These are phyloP conservation scores for Rhogogaster chlorosoma DNA, from an alignment of 2,888 invertebrate genomes.

Conservation along the genomic window DNA sequence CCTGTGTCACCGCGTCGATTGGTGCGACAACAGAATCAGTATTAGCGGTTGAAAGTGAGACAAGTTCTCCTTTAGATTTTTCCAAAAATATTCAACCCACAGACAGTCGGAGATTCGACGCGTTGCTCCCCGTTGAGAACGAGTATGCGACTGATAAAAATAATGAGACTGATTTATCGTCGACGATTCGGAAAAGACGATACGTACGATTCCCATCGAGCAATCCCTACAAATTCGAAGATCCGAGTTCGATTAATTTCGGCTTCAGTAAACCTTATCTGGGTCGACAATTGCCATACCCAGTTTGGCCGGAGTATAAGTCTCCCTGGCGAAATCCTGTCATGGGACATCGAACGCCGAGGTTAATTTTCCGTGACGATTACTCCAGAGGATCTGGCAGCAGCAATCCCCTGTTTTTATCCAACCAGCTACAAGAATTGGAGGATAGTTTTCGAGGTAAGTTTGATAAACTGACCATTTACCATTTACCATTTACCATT, in stretches of 20 bases:
- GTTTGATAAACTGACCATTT: not conserved
- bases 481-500: no score
- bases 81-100: constrained; percentile 1
- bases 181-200: constrained; percentile 61
- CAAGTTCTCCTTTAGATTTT: not conserved
- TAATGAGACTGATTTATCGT: constrained; percentile 29
- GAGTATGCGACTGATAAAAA: constrained; percentile 9
- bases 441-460: constrained; percentile 75
- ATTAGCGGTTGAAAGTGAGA: not conserved
- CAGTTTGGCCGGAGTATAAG: constrained; percentile 73
- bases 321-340: constrained; percentile 73
- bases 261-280: constrained; percentile 38
- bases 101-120: constrained; percentile 33
- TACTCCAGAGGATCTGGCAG: constrained; percentile 68
- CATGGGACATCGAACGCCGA: constrained; percentile 74
- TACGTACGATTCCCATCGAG: constrained; percentile 70
- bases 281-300: constrained; percentile 57
- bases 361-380: constrained; percentile 74
- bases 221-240: constrained; percentile 42
- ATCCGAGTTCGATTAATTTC: not conserved
- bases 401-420: constrained; percentile 71
- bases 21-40: constrained; percentile 28
- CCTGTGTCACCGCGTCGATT: constrained; percentile 36
- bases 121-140: not conserved
- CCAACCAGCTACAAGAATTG: constrained; percentile 73